These are phyloP conservation scores for Aphelenchoides besseyi DNA, from an alignment of 1,140 invertebrate species.

Conservation along the genomic window DNA sequence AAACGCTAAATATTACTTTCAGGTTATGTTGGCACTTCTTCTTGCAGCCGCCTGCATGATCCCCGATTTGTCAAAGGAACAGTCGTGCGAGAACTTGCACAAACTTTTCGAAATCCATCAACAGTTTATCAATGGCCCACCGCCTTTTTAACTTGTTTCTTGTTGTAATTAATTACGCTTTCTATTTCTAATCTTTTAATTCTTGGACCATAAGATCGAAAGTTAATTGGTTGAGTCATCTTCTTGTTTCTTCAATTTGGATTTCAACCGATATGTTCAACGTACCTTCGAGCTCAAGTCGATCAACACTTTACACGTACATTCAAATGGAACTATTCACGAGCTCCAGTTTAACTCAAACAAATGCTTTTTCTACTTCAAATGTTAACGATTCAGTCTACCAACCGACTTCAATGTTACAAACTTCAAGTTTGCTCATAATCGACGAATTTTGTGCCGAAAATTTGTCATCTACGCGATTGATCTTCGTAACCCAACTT, in stretches of 20 bases:
- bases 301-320: no score
- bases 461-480: no score
- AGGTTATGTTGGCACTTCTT: constrained; percentile 30
- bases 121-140: constrained; percentile 21
- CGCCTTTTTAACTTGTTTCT: background rate
- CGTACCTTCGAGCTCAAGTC: background rate
- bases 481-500: no score
- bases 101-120: constrained; percentile 24
- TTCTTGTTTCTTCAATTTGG: background rate
- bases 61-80: constrained; percentile 20
- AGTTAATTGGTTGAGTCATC: background rate
- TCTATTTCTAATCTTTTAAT: background rate
- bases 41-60: constrained; percentile 27
- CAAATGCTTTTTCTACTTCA: no score
- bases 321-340: no score
- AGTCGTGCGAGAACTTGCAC: constrained; percentile 23
- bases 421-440: no score
- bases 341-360: no score
- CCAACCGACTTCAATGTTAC: no score
- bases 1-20: constrained; percentile 13
- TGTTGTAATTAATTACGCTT: background rate
- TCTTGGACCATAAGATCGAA: background rate
- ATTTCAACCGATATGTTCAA: background rate
- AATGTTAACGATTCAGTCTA: no score
- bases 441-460: background rate